These are phyloP conservation scores for Labeo calbasu DNA, from an alignment of 2,797 vertebrate genomes.

Conservation along the genomic window DNA sequence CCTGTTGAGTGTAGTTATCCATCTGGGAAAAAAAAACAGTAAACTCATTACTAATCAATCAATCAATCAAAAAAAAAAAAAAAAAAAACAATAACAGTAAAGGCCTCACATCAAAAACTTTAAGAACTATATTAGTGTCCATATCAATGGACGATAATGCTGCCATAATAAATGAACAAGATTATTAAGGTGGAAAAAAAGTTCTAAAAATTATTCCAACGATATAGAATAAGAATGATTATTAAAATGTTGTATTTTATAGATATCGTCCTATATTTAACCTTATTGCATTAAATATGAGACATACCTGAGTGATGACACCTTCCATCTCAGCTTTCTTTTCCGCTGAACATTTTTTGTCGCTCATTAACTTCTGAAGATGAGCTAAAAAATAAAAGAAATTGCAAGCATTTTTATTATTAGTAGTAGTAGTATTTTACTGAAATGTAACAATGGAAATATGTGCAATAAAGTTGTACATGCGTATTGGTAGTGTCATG, in stretches of 20 bases:
- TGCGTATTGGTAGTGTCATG: neutral
- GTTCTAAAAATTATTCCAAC: no score
- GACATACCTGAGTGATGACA: conserved; percentile 88
- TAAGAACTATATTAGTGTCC: neutral
- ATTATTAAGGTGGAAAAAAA: neutral
- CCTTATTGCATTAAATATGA: neutral
- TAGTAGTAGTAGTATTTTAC: neutral
- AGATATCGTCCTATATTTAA: neutral
- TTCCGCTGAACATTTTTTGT: conserved; percentile 93
- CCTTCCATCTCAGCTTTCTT: conserved; percentile 94
- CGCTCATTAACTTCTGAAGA: conserved; percentile 96
- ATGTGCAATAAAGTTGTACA: neutral
- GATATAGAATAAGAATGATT: neutral
- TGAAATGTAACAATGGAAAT: neutral
- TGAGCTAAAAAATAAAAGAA: conserved; percentile 79
- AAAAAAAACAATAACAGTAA: neutral
- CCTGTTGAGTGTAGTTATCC: conserved; percentile 94
- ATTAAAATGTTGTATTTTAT: neutral
- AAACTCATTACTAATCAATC: neutral
- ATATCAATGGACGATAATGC: neutral
- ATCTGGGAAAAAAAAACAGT: conserved; percentile 74
- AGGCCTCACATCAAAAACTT: neutral
- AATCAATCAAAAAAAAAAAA: no score
- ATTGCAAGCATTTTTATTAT: neutral
- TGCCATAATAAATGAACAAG: neutral